These are phyloP conservation scores for Pelodiscus sinensis DNA, from an alignment of 2,113 vertebrate species.

Conservation along the genomic window DNA sequence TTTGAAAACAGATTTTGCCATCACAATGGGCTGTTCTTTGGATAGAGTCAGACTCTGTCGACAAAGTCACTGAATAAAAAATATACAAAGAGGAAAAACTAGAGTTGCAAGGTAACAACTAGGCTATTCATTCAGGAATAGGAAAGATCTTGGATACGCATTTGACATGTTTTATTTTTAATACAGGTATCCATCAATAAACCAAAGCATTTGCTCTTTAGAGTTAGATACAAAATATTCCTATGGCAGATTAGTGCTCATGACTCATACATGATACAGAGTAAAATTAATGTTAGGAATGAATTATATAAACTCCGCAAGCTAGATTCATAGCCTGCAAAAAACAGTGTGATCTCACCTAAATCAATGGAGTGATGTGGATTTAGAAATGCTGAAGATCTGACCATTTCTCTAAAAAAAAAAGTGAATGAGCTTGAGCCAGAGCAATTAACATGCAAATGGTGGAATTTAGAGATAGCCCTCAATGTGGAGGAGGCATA, in stretches of 20 bases:
- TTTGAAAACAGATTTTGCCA: neutral
- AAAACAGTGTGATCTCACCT: conserved; percentile 38
- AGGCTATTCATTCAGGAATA: neutral
- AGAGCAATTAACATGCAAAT: conserved; percentile 21
- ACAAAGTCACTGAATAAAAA: neutral
- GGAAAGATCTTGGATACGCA: neutral
- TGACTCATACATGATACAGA: neutral
- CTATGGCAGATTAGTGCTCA: conserved; percentile 3
- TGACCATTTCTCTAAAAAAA: conserved; percentile 19
- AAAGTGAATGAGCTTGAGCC: neutral
- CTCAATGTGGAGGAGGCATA: neutral
- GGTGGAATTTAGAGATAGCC: conserved; percentile 12
- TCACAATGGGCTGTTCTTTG: conserved; percentile 15
- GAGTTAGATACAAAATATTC: conserved; percentile 27
- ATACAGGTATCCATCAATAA: conserved; percentile 8
- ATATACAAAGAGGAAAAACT: neutral
- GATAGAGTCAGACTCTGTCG: conserved; percentile 4
- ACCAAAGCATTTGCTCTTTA: neutral
- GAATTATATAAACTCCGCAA: neutral
- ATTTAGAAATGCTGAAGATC: neutral
- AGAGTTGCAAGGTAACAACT: neutral
- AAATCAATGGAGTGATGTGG: neutral
- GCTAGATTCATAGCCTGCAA: conserved; percentile 5
- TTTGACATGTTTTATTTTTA: conserved; percentile 19
- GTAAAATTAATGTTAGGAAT: neutral